Evolutionary conservation across 1,140 invertebrate genomes (phyloP).

Genomic region (Homarus americanus): DNA sequence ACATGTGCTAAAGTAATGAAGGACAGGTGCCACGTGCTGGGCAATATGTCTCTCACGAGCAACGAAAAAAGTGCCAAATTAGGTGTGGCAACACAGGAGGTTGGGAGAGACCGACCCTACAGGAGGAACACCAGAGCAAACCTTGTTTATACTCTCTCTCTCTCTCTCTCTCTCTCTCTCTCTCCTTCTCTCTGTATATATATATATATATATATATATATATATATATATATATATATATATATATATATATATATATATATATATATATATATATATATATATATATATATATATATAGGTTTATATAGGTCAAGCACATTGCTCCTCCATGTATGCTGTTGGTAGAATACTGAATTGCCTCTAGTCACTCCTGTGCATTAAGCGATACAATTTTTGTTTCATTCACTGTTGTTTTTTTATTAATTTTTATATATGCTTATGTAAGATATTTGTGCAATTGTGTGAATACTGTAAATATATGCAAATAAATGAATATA

Average conservation of each 20-base stretch:
- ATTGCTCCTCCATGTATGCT: background rate
- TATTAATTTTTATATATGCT: background rate
- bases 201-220: too few relatives aligned
- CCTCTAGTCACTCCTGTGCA: slow-evolving; percentile 19
- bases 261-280: too few relatives aligned
- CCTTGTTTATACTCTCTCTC: background rate
- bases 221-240: too few relatives aligned
- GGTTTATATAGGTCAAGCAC: background rate
- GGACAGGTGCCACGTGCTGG: background rate
- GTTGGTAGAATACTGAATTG: background rate
- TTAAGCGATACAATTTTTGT: background rate
- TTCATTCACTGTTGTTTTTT: background rate
- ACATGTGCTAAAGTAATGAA: too few relatives aligned
- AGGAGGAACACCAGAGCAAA: background rate
- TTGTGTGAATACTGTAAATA: slow-evolving; percentile 1
- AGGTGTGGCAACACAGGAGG: background rate
- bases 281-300: too few relatives aligned
- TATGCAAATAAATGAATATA: too few relatives aligned
- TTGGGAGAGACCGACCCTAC: background rate
- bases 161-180: too few relatives aligned
- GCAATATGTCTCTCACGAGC: background rate
- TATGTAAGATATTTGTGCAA: background rate
- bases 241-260: too few relatives aligned
- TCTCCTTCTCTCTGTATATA: too few relatives aligned
- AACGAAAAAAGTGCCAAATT: background rate